Evolutionary conservation across 2,797 vertebrate species (phyloP).

Genomic region (Fistularia tabacaria): DNA sequence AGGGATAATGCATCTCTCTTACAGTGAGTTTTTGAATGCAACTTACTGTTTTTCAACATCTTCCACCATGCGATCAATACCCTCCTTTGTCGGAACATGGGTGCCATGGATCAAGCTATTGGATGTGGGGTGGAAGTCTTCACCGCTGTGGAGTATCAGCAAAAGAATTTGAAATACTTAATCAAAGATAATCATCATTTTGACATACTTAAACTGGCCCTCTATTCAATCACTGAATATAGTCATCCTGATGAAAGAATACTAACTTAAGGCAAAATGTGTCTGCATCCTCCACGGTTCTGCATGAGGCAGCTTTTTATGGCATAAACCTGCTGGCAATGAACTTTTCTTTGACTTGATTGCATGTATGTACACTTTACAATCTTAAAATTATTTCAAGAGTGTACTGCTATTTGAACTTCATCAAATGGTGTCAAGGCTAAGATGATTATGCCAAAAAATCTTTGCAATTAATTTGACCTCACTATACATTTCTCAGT

Average conservation of each 20-base stretch:
- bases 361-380: constrained; percentile 11
- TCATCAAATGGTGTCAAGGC: constrained; percentile 53
- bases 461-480: constrained; percentile 30
- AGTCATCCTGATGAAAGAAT: constrained; percentile 10
- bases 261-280: constrained; percentile 12
- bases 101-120: constrained; percentile 92
- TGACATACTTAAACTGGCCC: constrained; percentile 21
- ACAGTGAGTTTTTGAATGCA: neutral
- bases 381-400: constrained; percentile 19
- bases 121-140: constrained; percentile 90
- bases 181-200: constrained; percentile 37
- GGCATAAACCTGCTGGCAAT: constrained; percentile 18
- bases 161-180: constrained; percentile 38
- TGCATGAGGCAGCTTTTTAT: constrained; percentile 27
- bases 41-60: constrained; percentile 98
- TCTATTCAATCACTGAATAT: constrained; percentile 38
- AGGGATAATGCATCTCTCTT: neutral
- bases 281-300: constrained; percentile 38
- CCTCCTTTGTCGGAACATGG: constrained; percentile 86
- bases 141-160: constrained; percentile 75
- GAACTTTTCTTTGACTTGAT: constrained; percentile 17
- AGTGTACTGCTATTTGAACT: constrained; percentile 22
- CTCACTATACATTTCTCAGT: constrained; percentile 39
- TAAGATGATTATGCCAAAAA: constrained; percentile 10
- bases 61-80: constrained; percentile 90